phyloP scores from a whole-genome alignment of 2,797 vertebrate genomes.

The Fistularia tabacaria region DNA sequence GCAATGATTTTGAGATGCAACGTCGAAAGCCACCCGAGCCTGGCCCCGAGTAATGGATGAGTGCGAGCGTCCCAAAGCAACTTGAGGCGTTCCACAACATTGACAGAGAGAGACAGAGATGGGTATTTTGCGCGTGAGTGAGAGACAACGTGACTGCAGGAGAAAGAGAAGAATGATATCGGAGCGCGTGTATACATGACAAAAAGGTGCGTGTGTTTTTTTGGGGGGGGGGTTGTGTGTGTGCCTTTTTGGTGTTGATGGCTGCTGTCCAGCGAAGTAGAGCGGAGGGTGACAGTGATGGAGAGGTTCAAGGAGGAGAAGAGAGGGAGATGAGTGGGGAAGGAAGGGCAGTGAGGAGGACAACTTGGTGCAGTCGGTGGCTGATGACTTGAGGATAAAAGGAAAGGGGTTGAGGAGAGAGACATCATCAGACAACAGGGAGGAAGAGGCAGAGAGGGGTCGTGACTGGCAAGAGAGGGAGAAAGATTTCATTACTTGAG shows the following conservation, averaged over 20 bases:
- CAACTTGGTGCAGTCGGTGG: constrained; percentile 55
- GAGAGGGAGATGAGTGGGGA: constrained; percentile 47
- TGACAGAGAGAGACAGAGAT: constrained; percentile 55
- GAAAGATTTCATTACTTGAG: constrained; percentile 53
- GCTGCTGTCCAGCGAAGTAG: constrained; percentile 59
- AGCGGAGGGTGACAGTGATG: constrained; percentile 67
- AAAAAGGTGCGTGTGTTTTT: constrained; percentile 16
- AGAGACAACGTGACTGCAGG: constrained; percentile 34
- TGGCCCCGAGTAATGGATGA: constrained; percentile 62
- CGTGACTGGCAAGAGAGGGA: constrained; percentile 39
- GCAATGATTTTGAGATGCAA: too few relatives aligned
- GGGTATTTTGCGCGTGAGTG: constrained; percentile 36
- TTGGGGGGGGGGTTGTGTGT: constrained; percentile 18
- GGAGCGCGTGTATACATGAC: constrained; percentile 43
- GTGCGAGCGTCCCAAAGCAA: constrained; percentile 49
- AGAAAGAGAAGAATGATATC: constrained; percentile 57
- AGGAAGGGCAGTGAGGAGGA: constrained; percentile 46
- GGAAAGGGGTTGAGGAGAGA: constrained; percentile 20
- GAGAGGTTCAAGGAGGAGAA: constrained; percentile 56
- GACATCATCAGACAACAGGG: constrained; percentile 46
- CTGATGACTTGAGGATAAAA: constrained; percentile 59
- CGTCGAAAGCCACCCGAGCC: too few relatives aligned
- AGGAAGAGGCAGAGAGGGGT: constrained; percentile 26
- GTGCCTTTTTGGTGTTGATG: constrained; percentile 29
- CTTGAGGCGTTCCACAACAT: constrained; percentile 57